Conservation (phyloP, 92 coral and sea anemone species). For the Parazoanthus darwini region DNA sequence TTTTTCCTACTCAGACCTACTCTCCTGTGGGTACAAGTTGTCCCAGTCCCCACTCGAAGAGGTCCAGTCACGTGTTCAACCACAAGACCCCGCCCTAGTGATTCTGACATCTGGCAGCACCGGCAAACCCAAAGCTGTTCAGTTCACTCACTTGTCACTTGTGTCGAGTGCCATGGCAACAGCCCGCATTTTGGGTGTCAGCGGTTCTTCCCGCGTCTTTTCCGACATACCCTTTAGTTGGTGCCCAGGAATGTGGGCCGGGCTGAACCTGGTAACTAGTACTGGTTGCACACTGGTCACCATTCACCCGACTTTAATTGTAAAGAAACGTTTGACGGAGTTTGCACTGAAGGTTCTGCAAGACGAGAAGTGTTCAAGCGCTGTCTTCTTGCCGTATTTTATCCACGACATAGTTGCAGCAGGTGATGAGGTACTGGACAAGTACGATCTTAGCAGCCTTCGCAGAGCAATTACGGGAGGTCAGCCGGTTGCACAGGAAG, state of each 20-base stretch:
- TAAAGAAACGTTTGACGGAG: conserved; percentile 10
- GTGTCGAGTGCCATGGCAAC: background rate
- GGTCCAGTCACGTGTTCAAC: background rate
- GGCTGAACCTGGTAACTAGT: background rate
- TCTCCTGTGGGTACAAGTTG: background rate
- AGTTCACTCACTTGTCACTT: conserved; percentile 22
- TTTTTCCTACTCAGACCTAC: background rate
- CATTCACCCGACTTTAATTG: conserved; percentile 1
- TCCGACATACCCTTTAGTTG: conserved; percentile 1
- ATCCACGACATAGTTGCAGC: background rate
- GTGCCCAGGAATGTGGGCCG: conserved; percentile 32
- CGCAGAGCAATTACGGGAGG: background rate
- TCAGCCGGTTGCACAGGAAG: background rate
- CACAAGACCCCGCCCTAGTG: background rate
- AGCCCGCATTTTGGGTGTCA: background rate
- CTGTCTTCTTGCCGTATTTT: background rate
- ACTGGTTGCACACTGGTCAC: conserved; percentile 8
- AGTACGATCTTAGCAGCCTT: conserved; percentile 10
- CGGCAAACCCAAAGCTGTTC: conserved; percentile 2
- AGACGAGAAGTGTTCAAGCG: conserved; percentile 27
- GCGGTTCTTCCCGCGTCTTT: conserved; percentile 9
- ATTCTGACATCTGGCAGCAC: background rate
- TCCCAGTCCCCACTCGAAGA: background rate
- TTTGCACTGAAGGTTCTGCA: conserved; percentile 20
- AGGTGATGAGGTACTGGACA: background rate